A percentile compares a stretch with the other conserved stretches of the same genome.
Evolutionary conservation across 2,113 vertebrate species (phyloP).

Genomic region (Pelodiscus sinensis): DNA sequence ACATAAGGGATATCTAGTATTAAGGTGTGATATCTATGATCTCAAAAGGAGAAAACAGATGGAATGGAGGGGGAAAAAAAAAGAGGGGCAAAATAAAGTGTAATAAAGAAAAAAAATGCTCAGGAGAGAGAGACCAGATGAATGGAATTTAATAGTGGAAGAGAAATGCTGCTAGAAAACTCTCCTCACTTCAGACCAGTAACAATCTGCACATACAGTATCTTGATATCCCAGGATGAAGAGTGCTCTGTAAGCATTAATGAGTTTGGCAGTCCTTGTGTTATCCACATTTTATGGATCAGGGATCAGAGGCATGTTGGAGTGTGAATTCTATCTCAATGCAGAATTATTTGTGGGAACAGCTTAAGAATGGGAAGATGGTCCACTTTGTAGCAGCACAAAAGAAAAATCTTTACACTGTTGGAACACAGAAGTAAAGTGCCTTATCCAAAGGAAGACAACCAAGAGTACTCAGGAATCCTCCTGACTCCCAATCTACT

Average conservation of each 20-base stretch:
- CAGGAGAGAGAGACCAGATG: background rate
- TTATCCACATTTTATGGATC: background rate
- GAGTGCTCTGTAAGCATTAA: background rate
- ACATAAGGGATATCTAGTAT: slow-evolving; percentile 43
- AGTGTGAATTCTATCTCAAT: background rate
- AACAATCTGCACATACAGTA: background rate
- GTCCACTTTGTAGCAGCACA: background rate
- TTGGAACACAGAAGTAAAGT: background rate
- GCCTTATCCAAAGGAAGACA: background rate
- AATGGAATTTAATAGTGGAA: background rate
- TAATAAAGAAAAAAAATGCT: background rate
- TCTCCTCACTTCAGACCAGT: slow-evolving; percentile 3
- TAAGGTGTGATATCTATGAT: slow-evolving; percentile 13
- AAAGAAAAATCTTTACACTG: background rate
- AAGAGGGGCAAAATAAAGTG: background rate
- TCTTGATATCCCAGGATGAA: background rate
- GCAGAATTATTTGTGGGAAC: background rate
- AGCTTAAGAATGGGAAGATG: background rate
- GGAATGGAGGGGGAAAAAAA: background rate
- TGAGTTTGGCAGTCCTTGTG: background rate
- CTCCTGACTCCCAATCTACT: background rate
- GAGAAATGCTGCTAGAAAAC: slow-evolving; percentile 14
- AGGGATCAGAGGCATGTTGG: background rate
- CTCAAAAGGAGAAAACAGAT: background rate
- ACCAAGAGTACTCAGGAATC: background rate